These are phyloP conservation scores for Protobothrops mucrosquamatus DNA, from an alignment of 2,113 vertebrate genomes.

Conservation along the genomic window DNA sequence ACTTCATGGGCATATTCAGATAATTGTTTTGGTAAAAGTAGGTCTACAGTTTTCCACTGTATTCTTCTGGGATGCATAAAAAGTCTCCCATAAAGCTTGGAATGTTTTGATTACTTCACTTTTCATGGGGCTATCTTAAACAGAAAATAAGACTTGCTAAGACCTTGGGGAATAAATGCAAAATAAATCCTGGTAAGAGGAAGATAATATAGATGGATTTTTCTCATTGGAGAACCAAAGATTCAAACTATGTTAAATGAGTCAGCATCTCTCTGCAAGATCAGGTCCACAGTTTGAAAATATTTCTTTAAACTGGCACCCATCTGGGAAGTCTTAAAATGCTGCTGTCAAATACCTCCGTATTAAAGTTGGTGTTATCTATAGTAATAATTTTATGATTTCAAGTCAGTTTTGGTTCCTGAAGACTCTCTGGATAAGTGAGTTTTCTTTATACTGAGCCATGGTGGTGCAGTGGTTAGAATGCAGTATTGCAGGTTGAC, in stretches of 20 bases:
- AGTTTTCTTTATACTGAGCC: not conserved
- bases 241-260: not conserved
- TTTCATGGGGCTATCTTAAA: too few relatives aligned
- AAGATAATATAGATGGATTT: not conserved
- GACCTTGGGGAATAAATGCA: not conserved
- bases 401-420: not conserved
- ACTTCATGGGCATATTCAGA: too few relatives aligned
- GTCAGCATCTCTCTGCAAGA: not conserved
- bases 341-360: too few relatives aligned
- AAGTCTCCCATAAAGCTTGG: too few relatives aligned
- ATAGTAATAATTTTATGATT: not conserved
- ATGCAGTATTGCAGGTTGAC: too few relatives aligned
- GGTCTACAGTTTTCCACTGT: too few relatives aligned
- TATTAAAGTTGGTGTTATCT: not conserved
- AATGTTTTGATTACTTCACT: too few relatives aligned
- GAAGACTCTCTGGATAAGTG: not conserved
- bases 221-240: not conserved
- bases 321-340: not conserved
- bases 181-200: not conserved
- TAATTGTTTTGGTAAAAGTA: too few relatives aligned
- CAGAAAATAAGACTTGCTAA: too few relatives aligned
- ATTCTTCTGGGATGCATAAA: too few relatives aligned
- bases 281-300: not conserved
- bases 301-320: not conserved
- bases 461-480: too few relatives aligned